A percentile compares a stretch with the other conserved stretches of the same genome.
phyloP scores from a whole-genome alignment of 2,113 vertebrate genomes.

The Sitta europaea region DNA sequence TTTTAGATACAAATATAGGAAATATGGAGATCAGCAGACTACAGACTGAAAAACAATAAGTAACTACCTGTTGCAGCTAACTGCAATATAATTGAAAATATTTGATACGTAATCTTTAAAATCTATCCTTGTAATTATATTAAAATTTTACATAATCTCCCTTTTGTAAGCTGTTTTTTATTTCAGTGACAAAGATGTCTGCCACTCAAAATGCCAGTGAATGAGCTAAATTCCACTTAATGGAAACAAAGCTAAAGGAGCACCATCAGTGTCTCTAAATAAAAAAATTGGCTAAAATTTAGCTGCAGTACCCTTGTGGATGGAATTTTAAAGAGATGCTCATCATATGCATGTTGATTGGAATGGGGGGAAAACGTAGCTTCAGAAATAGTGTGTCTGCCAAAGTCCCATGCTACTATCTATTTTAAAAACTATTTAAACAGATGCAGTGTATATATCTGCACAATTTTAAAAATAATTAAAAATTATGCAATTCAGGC shows the following conservation, averaged over 20 bases:
- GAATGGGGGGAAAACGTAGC: accelerated
- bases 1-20: conserved; percentile 54
- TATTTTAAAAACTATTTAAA: not conserved
- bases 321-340: not conserved
- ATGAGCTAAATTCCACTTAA: not conserved
- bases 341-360: not conserved
- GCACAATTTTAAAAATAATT: not conserved
- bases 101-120: conserved; percentile 12
- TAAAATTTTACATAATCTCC: not conserved
- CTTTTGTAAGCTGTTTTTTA: not conserved
- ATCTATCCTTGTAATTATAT: not conserved
- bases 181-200: not conserved
- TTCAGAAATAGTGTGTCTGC: not conserved
- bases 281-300: not conserved
- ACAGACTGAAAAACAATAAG: conserved; percentile 52
- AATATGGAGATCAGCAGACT: not conserved
- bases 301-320: not conserved
- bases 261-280: not conserved
- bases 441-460: not conserved
- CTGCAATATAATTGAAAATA: not conserved
- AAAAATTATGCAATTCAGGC: not conserved
- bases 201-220: not conserved
- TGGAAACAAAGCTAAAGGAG: not conserved
- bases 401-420: not conserved
- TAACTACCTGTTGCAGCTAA: conserved; percentile 37